Percentiles rank a stretch among this genome's conserved stretches.
phyloP scores from a whole-genome alignment of 2,797 vertebrate genomes.

The Danio choprae region DNA sequence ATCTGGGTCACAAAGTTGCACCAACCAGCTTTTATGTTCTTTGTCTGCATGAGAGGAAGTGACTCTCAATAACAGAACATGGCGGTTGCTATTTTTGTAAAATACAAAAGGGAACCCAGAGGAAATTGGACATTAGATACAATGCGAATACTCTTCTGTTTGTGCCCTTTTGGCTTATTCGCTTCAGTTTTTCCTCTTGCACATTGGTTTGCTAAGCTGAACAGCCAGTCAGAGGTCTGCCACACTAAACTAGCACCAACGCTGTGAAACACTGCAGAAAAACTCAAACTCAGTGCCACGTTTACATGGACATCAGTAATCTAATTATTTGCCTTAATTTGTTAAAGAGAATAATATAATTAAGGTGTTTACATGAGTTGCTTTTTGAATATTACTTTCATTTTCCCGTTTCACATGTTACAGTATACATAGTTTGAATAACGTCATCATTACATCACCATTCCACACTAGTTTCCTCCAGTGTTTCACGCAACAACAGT shows the following conservation, averaged over 20 bases:
- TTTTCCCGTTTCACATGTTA: too few relatives aligned
- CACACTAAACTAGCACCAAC: not conserved
- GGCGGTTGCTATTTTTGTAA: not conserved
- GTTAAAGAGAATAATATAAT: too few relatives aligned
- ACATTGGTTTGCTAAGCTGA: not conserved
- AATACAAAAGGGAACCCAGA: not conserved
- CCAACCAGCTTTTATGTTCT: not conserved
- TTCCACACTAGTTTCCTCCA: too few relatives aligned
- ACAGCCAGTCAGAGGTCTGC: not conserved
- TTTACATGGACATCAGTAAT: too few relatives aligned
- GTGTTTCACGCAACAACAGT: too few relatives aligned
- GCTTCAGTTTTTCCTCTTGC: not conserved
- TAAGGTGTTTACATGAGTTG: too few relatives aligned
- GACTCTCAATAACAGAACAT: not conserved
- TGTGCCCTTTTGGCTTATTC: not conserved
- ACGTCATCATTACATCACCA: too few relatives aligned
- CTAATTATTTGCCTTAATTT: too few relatives aligned
- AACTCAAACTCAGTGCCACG: not conserved
- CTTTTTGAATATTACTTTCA: too few relatives aligned
- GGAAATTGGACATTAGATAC: not conserved
- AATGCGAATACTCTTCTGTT: not conserved
- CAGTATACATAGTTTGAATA: too few relatives aligned
- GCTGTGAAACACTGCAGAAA: not conserved
- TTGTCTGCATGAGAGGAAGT: constrained; percentile 1
- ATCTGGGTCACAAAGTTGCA: not conserved